These are phyloP conservation scores for Pterocles burchelli DNA, from an alignment of 2,113 vertebrate species.

Conservation along the genomic window DNA sequence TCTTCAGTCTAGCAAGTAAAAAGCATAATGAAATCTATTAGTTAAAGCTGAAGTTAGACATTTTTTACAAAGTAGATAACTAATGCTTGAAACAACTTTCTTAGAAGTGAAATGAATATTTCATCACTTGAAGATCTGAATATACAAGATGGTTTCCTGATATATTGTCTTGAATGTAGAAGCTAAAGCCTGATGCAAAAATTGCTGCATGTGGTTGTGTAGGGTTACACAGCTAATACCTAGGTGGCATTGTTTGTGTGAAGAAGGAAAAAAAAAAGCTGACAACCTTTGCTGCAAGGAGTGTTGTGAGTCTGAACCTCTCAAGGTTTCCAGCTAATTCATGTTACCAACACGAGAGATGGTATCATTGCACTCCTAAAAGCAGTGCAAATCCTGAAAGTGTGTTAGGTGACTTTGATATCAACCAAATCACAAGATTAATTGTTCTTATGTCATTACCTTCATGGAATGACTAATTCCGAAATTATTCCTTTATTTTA, in stretches of 20 bases:
- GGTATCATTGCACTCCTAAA: neutral
- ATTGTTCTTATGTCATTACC: neutral
- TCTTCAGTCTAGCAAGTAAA: neutral
- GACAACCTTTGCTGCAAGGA: neutral
- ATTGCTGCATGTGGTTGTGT: neutral
- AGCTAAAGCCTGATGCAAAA: neutral
- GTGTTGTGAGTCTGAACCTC: neutral
- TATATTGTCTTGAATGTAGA: neutral
- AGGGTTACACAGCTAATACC: neutral
- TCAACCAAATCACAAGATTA: neutral
- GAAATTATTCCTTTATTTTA: neutral
- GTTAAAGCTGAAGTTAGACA: neutral
- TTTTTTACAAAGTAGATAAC: neutral
- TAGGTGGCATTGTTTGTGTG: neutral
- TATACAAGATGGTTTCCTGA: neutral
- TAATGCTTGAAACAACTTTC: neutral
- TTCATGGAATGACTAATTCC: neutral
- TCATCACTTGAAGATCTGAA: neutral
- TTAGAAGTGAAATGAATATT: neutral
- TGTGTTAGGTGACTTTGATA: neutral
- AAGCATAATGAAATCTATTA: neutral
- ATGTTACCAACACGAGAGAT: neutral
- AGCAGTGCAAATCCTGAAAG: neutral
- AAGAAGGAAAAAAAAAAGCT: neutral
- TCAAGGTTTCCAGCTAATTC: neutral